phyloP scores from a whole-genome alignment of 2,113 vertebrate species.

The Edolisoma coerulescens region DNA sequence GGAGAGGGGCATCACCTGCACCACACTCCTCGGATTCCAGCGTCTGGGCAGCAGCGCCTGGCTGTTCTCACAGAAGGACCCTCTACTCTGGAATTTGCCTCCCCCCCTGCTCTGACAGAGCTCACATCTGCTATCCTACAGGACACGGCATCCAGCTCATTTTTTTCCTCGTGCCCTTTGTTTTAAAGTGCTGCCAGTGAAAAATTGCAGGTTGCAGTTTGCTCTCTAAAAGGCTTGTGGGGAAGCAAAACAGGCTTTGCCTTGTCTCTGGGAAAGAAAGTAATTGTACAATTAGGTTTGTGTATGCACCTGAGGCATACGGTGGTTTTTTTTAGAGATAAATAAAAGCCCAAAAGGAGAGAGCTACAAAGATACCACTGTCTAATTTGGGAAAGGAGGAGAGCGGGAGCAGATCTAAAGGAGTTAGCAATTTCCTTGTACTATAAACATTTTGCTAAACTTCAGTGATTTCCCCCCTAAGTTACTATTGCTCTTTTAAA shows the following conservation, averaged over 20 bases:
- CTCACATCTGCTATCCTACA: conserved; percentile 32
- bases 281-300: neutral
- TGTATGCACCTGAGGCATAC: conserved; percentile 1
- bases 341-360: conserved; percentile 16
- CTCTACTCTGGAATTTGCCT: conserved; percentile 1
- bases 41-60: neutral
- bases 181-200: conserved; percentile 30
- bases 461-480: neutral
- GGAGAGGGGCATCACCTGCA: neutral
- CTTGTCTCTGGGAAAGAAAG: neutral
- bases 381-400: neutral
- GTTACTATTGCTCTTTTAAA: neutral
- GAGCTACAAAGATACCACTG: neutral
- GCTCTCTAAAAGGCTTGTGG: neutral
- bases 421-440: neutral
- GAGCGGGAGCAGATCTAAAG: neutral
- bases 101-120: neutral
- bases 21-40: neutral
- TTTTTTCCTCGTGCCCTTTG: neutral
- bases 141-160: neutral
- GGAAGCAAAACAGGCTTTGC: neutral
- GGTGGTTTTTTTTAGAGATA: neutral
- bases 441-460: neutral
- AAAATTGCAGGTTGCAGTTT: neutral
- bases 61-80: neutral